Conservation (phyloP, 2,888 invertebrate species). For the Plebejus argus region DNA sequence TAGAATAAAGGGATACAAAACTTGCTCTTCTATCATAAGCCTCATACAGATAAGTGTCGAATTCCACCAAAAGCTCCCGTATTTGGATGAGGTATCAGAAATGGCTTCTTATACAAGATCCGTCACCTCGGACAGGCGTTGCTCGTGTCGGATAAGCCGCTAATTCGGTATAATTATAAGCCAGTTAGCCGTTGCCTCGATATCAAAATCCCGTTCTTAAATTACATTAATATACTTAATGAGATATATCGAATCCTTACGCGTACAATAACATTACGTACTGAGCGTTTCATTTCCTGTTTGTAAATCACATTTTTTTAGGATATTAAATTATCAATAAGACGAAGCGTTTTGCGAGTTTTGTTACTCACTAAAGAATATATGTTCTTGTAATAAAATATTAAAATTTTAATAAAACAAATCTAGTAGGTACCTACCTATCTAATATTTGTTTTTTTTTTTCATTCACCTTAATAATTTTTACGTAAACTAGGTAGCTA, state of each 20-base stretch:
- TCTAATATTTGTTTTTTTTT: background rate
- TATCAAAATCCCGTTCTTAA: conserved; percentile 27
- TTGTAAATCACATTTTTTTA: background rate
- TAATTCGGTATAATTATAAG: conserved; percentile 53
- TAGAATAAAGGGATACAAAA: background rate
- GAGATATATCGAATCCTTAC: conserved; percentile 31
- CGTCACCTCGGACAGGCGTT: conserved; percentile 28
- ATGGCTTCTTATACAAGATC: conserved; percentile 2
- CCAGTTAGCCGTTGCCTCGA: conserved; percentile 42
- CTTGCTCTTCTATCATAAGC: background rate
- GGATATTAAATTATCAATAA: background rate
- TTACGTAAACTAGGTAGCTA: background rate
- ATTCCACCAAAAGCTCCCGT: background rate
- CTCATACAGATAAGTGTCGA: background rate
- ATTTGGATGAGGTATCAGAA: background rate
- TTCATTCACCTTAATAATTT: background rate
- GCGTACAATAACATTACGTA: conserved; percentile 16
- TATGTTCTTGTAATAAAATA: too few relatives aligned
- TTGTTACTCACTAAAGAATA: too few relatives aligned
- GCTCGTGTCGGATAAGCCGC: conserved; percentile 48
- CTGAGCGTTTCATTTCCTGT: background rate
- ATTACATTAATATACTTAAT: conserved; percentile 25
- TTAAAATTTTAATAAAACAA: too few relatives aligned
- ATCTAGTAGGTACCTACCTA: background rate
- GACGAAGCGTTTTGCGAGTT: background rate